Base-by-base conservation (phyloP, 2,113 vertebrate species). In the Amphilophus citrinellus region DNA sequence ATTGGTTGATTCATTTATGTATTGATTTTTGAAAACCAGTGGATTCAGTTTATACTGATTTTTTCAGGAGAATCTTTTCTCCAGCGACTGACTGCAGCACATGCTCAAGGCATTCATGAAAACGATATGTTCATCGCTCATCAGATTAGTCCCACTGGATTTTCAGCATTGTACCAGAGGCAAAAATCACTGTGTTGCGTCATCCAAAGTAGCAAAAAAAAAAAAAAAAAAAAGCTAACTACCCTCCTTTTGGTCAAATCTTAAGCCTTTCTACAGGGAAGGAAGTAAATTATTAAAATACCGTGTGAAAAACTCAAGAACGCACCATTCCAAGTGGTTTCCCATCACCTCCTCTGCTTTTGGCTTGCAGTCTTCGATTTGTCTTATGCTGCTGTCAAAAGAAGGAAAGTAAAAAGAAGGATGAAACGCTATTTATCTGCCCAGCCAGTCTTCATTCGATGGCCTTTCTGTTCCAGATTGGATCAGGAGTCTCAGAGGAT, bases 281-380 rank as follows among this genome's bases (percentile, higher is more conserved):
- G 24, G 61, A 71, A 82, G 39, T 88, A 75, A 89, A 90, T 92
- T 84, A 88, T 87, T 86, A 66, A 91, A 68, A 86, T 84, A 79
- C 84, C 82, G 66, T 80, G 77, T 71, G 53, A 76, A 79, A 78
- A 83, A 71, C 42, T 50, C 62, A 83, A 59, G 15, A 77, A 71
- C 73, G 20, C 44, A 79, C 18, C 4, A 18, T 88, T 82, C 44
- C 56, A 68, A 80, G 15, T 35, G 20, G 61, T 76, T 85, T 66
- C 84, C 76, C 53, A 76, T 91, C 68, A 75, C 44, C 73, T 66
- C 32, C 18, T 77, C 37, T 59, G 58, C 35, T 80, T 79, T 82
- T 79, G 56, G 47, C 30, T 62, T 57, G 42, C 11, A 65, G 37
- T 24, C 42, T 80, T 88, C 20, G 2, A 68, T 85, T 84, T 85